phyloP scores from a whole-genome alignment of 2,113 vertebrate species.

The Cyanistes caeruleus region DNA sequence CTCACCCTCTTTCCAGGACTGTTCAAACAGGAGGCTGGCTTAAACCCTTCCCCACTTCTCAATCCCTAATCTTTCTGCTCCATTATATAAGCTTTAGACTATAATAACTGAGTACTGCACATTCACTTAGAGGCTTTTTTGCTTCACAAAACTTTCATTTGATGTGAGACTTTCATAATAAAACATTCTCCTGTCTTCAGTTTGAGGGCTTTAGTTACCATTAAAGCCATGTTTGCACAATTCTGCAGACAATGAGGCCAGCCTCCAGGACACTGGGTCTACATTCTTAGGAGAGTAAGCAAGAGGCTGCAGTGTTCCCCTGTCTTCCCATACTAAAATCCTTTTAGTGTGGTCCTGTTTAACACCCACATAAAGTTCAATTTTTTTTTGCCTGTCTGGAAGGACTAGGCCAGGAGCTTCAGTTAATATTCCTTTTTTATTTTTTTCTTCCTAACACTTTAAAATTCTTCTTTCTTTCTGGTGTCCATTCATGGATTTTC shows the following conservation, averaged over 20 bases:
- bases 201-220: neutral
- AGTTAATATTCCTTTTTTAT: neutral
- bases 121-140: neutral
- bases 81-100: neutral
- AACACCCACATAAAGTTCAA: neutral
- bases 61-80: neutral
- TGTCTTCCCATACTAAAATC: neutral
- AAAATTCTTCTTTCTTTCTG: neutral
- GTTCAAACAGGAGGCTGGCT: neutral
- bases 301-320: neutral
- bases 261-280: neutral
- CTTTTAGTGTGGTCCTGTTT: neutral
- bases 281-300: neutral
- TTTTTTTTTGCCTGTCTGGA: neutral
- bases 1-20: neutral
- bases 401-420: neutral
- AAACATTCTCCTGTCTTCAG: neutral
- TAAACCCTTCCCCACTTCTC: neutral
- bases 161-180: neutral
- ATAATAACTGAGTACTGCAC: neutral
- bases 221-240: neutral
- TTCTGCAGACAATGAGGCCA: neutral
- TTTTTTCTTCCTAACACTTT: neutral
- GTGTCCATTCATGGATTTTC: neutral
- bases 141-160: neutral